Evolutionary conservation across 2,797 vertebrate genomes (phyloP).

Genomic region (Crenuchus spilurus): DNA sequence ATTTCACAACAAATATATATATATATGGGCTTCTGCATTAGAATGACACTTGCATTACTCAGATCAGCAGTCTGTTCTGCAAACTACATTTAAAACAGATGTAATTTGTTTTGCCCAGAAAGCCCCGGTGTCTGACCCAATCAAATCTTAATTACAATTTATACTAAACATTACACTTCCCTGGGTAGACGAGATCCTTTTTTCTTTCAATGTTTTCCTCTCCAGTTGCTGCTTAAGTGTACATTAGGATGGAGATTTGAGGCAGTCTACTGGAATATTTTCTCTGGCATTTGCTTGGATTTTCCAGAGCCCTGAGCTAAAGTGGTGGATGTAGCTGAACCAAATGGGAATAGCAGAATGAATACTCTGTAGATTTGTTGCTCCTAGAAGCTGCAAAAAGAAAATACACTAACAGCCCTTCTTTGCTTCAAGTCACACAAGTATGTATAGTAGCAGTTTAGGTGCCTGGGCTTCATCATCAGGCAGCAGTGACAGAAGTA

Average conservation of each 20-base stretch:
- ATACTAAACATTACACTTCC: conserved; percentile 45
- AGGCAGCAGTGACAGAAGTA: no score
- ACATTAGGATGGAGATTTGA: conserved; percentile 38
- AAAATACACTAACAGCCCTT: conserved; percentile 5
- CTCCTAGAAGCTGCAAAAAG: neutral
- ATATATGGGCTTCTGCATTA: neutral
- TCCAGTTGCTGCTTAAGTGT: conserved; percentile 27
- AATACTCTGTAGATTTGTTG: conserved; percentile 39
- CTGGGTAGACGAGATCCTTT: neutral
- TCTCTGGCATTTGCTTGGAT: conserved; percentile 51
- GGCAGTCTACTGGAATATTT: conserved; percentile 49
- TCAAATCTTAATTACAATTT: conserved; percentile 43
- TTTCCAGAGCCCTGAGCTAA: conserved; percentile 46
- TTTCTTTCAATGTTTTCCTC: conserved; percentile 12
- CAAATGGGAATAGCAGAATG: conserved; percentile 45
- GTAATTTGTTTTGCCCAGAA: neutral
- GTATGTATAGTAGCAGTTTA: neutral
- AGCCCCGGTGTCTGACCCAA: conserved; percentile 27
- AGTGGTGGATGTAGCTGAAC: conserved; percentile 27
- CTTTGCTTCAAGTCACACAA: conserved; percentile 22
- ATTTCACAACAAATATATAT: no score
- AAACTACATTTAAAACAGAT: conserved; percentile 1
- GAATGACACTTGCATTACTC: conserved; percentile 2
- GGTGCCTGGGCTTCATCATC: no score
- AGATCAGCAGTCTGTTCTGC: conserved; percentile 1